Conservation (phyloP, 2,797 vertebrate genomes). For the Lerista edwardsae region DNA sequence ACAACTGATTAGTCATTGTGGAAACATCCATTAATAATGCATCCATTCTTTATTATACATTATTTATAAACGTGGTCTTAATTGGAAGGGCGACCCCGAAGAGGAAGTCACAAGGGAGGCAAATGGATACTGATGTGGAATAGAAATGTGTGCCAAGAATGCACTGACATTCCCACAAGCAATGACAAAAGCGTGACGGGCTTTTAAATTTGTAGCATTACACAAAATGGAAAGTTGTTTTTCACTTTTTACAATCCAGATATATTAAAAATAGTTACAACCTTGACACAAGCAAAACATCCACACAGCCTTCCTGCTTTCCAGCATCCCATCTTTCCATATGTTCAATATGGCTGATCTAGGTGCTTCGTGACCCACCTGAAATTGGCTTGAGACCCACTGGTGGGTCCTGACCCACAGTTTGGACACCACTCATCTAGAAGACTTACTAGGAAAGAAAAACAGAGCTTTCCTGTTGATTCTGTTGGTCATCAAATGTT, state of each 20-base stretch:
- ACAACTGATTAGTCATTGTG: neutral
- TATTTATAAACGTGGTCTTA: slow-evolving; percentile 7
- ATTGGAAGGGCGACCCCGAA: neutral
- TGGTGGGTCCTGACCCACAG: too few species aligned
- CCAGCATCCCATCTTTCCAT: too few species aligned
- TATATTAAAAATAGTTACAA: too few species aligned
- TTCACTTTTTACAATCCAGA: neutral
- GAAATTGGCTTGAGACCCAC: too few species aligned
- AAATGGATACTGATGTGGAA: neutral
- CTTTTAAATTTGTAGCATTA: neutral
- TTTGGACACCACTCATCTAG: too few species aligned
- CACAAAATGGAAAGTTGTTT: too few species aligned
- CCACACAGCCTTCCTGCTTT: too few species aligned
- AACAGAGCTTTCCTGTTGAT: slow-evolving; percentile 40
- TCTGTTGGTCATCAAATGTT: slow-evolving; percentile 38
- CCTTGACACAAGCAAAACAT: too few species aligned
- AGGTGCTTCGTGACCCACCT: too few species aligned
- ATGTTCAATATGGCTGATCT: too few species aligned
- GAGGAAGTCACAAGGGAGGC: neutral
- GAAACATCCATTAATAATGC: slow-evolving; percentile 1
- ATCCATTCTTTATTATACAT: neutral
- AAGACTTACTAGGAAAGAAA: neutral
- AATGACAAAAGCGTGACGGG: neutral
- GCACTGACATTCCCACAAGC: neutral
- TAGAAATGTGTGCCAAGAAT: neutral